These are phyloP conservation scores for Colaptes auratus DNA, from an alignment of 2,113 vertebrate genomes.

Conservation along the genomic window DNA sequence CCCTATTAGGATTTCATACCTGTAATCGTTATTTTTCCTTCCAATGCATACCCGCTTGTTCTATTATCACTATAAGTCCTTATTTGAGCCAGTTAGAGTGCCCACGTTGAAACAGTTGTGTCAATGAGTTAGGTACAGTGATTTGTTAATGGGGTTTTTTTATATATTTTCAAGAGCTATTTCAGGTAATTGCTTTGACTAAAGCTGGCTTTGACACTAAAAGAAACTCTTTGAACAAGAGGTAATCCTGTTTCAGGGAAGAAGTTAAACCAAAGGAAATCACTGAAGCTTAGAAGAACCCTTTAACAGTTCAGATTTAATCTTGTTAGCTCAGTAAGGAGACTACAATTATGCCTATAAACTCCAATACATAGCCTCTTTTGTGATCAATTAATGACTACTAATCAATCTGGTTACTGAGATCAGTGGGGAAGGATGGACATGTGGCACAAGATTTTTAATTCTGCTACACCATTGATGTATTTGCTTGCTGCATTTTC, in stretches of 20 bases:
- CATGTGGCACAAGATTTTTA: neutral
- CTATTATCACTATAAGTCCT: neutral
- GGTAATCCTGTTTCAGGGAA: slow-evolving; percentile 23
- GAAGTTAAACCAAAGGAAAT: slow-evolving; percentile 49
- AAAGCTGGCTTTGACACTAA: neutral
- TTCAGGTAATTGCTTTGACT: slow-evolving; percentile 19
- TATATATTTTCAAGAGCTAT: neutral
- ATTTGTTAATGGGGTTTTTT: neutral
- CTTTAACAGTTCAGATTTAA: slow-evolving; percentile 8
- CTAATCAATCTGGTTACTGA: neutral
- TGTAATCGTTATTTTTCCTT: neutral
- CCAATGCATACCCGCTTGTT: neutral
- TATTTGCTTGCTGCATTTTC: neutral
- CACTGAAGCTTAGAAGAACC: neutral
- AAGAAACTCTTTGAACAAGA: slow-evolving; percentile 15
- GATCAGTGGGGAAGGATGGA: neutral
- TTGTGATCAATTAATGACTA: neutral
- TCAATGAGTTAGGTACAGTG: neutral
- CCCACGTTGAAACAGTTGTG: neutral
- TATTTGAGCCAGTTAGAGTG: neutral
- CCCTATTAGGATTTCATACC: neutral
- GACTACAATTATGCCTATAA: neutral
- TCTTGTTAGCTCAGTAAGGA: neutral
- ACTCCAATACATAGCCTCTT: neutral
- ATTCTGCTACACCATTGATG: neutral